These are phyloP conservation scores for Seriola aureovittata DNA, from an alignment of 2,113 vertebrate species.

Conservation along the genomic window DNA sequence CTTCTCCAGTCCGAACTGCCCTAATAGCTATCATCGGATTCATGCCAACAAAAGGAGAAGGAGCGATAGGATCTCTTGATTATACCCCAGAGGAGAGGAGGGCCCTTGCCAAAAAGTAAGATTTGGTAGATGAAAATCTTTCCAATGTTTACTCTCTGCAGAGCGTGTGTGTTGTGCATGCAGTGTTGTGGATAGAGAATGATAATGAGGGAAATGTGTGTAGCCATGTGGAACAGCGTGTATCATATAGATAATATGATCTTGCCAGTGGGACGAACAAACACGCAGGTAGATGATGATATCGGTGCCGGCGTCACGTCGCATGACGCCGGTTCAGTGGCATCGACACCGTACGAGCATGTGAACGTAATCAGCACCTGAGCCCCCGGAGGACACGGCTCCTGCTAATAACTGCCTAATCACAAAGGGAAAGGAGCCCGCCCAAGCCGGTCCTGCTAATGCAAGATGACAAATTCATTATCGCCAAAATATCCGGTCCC, in stretches of 20 bases:
- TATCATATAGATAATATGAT: neutral
- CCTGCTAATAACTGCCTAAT: conserved; percentile 6
- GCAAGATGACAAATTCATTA: conserved; percentile 40
- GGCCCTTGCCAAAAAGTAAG: conserved; percentile 98
- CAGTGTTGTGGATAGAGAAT: conserved; percentile 4
- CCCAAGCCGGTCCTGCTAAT: neutral
- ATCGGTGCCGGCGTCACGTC: neutral
- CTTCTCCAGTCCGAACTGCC: conserved; percentile 93
- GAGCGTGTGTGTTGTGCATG: conserved; percentile 19
- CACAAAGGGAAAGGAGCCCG: conserved; percentile 4
- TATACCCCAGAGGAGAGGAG: conserved; percentile 97
- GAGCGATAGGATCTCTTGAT: conserved; percentile 98
- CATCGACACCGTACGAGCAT: neutral
- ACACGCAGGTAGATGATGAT: neutral
- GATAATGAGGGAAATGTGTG: conserved; percentile 7
- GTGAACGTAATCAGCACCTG: conserved; percentile 44
- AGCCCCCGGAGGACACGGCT: neutral
- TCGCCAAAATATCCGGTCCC: conserved; percentile 5
- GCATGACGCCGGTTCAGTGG: neutral
- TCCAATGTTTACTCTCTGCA: conserved; percentile 23
- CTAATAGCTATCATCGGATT: conserved; percentile 98
- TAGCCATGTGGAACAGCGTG: conserved; percentile 8
- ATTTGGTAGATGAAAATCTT: conserved; percentile 43
- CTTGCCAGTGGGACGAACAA: conserved; percentile 1
- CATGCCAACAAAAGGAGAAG: conserved; percentile 99